Percentiles rank a stretch among this genome's conserved stretches.
These are phyloP conservation scores for Batillaria attramentaria DNA, from an alignment of 1,140 invertebrate species.

Conservation along the genomic window DNA sequence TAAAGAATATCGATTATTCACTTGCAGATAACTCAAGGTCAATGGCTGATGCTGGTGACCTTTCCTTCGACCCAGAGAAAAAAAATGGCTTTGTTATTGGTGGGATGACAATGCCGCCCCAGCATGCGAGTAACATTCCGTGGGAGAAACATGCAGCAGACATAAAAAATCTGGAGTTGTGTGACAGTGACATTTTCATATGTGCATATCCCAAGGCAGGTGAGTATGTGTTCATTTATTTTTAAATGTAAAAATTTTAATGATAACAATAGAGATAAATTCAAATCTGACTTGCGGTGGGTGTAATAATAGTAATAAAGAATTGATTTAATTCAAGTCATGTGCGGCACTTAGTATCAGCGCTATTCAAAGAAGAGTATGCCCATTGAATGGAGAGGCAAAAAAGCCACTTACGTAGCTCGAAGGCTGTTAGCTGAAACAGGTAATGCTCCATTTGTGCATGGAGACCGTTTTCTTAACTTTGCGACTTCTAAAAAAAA, in stretches of 20 bases:
- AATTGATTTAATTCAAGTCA: not conserved
- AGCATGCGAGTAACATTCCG: not conserved
- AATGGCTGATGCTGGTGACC: too few species aligned
- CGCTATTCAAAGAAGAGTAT: not conserved
- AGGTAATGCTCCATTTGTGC: too few species aligned
- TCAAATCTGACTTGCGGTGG: not conserved
- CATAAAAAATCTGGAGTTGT: not conserved
- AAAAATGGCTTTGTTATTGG: constrained; percentile 15
- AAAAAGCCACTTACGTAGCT: too few species aligned
- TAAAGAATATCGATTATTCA: too few species aligned
- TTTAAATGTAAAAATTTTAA: not conserved
- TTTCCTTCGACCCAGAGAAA: not conserved
- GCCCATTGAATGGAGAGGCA: not conserved
- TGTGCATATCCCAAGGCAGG: constrained; percentile 28
- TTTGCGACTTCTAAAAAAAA: too few species aligned
- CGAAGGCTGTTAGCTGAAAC: too few species aligned
- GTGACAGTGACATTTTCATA: constrained; percentile 7
- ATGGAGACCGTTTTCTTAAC: too few species aligned
- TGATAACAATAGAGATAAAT: not conserved
- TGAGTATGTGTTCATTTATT: not conserved
- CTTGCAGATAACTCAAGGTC: too few species aligned
- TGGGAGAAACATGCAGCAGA: constrained; percentile 11
- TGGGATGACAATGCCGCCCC: constrained; percentile 5
- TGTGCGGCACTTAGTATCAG: not conserved
- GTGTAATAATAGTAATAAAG: not conserved